A percentile compares a stretch with the other conserved stretches of the same genome.
These are phyloP conservation scores for Athene cunicularia DNA, from an alignment of 2,113 vertebrate species.

Conservation along the genomic window DNA sequence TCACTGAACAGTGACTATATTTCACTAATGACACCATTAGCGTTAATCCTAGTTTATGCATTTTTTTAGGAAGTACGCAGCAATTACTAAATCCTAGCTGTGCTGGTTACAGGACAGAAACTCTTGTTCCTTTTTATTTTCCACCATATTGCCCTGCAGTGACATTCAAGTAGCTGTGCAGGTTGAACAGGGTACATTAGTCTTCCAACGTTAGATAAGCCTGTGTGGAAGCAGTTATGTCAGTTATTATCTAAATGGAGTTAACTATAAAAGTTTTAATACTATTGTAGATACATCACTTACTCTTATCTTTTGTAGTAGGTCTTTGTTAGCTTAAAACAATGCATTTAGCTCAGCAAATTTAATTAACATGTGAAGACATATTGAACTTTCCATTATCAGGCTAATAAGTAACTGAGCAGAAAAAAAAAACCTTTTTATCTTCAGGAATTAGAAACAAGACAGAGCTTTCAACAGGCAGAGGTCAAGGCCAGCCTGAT, in stretches of 20 bases:
- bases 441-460: neutral
- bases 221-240: neutral
- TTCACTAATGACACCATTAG: neutral
- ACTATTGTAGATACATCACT: neutral
- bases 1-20: neutral
- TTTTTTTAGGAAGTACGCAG: neutral
- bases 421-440: neutral
- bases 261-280: neutral
- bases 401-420: slow-evolving; percentile 9
- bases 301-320: neutral
- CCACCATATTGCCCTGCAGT: neutral
- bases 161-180: neutral
- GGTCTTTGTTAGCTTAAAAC: neutral
- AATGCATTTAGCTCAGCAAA: neutral
- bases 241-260: neutral
- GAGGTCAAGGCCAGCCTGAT: neutral
- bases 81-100: neutral
- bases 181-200: neutral
- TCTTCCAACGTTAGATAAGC: neutral
- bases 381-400: neutral
- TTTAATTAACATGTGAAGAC: accelerated
- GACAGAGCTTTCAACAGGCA: neutral
- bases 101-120: neutral
- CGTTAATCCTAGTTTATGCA: neutral
- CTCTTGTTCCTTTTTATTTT: neutral